A percentile compares a stretch with the other conserved stretches of the same genome.
Conservation (phyloP, 2,888 invertebrate genomes). For the Drosophila percnosoma region DNA sequence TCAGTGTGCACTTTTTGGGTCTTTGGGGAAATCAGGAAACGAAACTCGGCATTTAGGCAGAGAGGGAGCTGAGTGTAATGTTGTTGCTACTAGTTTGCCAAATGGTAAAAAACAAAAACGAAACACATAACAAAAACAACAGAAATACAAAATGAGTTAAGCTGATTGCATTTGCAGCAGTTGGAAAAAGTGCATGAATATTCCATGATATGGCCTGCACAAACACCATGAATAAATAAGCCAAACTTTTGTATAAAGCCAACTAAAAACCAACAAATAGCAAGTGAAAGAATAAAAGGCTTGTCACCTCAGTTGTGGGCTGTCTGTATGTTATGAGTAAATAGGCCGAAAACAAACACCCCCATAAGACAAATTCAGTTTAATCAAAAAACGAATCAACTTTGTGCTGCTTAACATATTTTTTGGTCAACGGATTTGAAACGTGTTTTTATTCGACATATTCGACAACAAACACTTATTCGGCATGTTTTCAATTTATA, state of each 20-base stretch:
- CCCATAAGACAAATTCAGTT: constrained; percentile 59
- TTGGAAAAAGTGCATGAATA: constrained; percentile 51
- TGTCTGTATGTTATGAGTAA: constrained; percentile 27
- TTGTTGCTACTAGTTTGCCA: constrained; percentile 23
- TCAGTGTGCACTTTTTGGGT: constrained; percentile 30
- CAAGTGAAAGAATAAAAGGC: constrained; percentile 28
- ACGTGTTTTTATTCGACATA: constrained; percentile 22
- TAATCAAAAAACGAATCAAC: constrained; percentile 30
- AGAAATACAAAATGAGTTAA: constrained; percentile 44
- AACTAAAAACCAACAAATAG: constrained; percentile 13
- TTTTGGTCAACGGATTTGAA: constrained; percentile 42
- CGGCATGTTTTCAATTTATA: constrained; percentile 22
- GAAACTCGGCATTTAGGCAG: constrained; percentile 24
- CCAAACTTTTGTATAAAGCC: constrained; percentile 27
- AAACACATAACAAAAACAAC: constrained; percentile 27
- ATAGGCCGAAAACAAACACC: constrained; percentile 59
- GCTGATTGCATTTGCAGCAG: constrained; percentile 65
- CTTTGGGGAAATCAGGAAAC: constrained; percentile 55
- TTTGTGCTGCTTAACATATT: constrained; percentile 8
- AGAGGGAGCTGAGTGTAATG: constrained; percentile 13
- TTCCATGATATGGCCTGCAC: constrained; percentile 42
- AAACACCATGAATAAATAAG: constrained; percentile 47
- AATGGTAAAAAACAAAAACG: constrained; percentile 11
- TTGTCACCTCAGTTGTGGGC: constrained; percentile 35
- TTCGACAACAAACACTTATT: constrained; percentile 12